Base-by-base conservation (phyloP, 1,140 invertebrate genomes). In the Drosophila suzukii region DNA sequence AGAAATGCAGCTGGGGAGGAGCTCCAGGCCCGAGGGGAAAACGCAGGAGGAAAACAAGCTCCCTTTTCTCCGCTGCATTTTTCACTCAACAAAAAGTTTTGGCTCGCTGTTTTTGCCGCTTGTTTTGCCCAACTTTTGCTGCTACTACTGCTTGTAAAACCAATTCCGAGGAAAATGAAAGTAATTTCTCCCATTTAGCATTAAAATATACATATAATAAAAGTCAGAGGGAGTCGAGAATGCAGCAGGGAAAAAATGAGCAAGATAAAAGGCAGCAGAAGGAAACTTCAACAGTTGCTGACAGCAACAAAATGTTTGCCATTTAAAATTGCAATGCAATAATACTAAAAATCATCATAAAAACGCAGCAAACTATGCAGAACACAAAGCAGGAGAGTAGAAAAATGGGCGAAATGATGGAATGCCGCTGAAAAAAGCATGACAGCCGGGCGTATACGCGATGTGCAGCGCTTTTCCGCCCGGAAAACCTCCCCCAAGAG, bases 131-230 rank as follows among this genome's bases (percentile, higher is more conserved):
- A 75, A 82, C 66, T 82, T 78, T 76, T 77, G 68, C 78, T 67
- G 30, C 63, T 46, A 24, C 39, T 55, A 30, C 47, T 68, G 71
- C 84, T 89, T 88, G 80, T 89, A 89, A 90, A 89, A 89, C 84
- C 84, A 88, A 88, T 88, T 88, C 77, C 77, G 46, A 80, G 77
- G 68, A 90, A 89, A 89, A 89, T 89, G 84, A 89, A 89, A 89
- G 84, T 89, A 89, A 89, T 89, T 89, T 89, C 72, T 89, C 61
- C 43, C 77, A 88, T 88, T 89, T 88, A 81, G 68, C 81, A 88
- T 88, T 89, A 89, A 80, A 80, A 89, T 74, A 88, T 81, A 81
- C 56, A 79, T 75, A 77, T 74, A 63, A 80, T 79, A 83, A 89
- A 83, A 79, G 84, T 89, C 65, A 62, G 60, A 44, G 61, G 60